Percentiles rank a stretch among this genome's conserved stretches.
phyloP scores from a whole-genome alignment of 1,140 invertebrate genomes.

The Hycleus cichorii region DNA sequence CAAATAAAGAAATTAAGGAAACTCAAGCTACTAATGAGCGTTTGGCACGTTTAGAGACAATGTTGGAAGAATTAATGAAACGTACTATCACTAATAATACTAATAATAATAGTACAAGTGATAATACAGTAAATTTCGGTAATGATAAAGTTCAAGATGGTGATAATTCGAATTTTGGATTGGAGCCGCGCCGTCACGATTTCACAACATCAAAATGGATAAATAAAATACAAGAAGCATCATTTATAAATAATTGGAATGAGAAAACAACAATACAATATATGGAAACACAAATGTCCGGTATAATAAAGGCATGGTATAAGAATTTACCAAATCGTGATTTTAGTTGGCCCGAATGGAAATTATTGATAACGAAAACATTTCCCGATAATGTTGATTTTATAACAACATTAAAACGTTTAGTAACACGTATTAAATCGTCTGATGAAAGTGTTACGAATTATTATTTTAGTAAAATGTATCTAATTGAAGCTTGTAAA shows the following conservation, averaged over 20 bases:
- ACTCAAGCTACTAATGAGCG: conserved; percentile 5
- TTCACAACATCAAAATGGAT: conserved; percentile 29
- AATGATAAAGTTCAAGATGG: background rate
- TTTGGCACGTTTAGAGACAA: conserved; percentile 25
- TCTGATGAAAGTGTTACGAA: conserved; percentile 25
- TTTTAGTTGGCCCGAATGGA: conserved; percentile 29
- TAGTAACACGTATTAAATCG: conserved; percentile 21
- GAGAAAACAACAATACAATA: conserved; percentile 24
- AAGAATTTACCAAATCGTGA: conserved; percentile 24
- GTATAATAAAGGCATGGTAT: conserved; percentile 29
- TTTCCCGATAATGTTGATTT: conserved; percentile 29
- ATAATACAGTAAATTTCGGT: background rate
- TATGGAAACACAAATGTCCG: conserved; percentile 24
- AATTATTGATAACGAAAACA: conserved; percentile 26
- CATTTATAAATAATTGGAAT: conserved; percentile 21
- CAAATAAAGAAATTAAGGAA: background rate
- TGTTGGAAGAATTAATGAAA: conserved; percentile 26
- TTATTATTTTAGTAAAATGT: conserved; percentile 29
- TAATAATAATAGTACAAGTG: background rate
- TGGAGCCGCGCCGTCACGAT: background rate
- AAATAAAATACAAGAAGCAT: conserved; percentile 25
- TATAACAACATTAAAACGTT: conserved; percentile 19
- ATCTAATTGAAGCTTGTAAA: conserved; percentile 28
- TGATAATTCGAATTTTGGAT: background rate
- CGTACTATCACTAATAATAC: background rate